These are phyloP conservation scores for Cnemophilus loriae DNA, from an alignment of 2,113 vertebrate species.

Conservation along the genomic window DNA sequence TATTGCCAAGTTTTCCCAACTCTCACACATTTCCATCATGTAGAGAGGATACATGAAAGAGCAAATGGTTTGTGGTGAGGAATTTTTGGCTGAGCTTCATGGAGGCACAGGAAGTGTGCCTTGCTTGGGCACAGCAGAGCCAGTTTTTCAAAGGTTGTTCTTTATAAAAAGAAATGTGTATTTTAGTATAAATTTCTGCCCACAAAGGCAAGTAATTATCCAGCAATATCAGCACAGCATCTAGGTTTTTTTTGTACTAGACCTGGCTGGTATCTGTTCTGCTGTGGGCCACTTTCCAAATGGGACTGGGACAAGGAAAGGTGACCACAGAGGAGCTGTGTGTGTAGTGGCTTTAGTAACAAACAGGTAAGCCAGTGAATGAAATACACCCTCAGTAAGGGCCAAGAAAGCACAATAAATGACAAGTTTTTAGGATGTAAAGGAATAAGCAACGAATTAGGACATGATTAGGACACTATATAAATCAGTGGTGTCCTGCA, in stretches of 20 bases:
- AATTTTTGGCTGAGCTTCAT: not conserved
- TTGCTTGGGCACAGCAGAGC: not conserved
- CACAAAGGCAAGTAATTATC: not conserved
- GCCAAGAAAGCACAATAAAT: not conserved
- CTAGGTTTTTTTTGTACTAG: not conserved
- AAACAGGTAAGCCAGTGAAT: not conserved
- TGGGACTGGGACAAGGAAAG: not conserved
- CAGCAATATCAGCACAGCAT: not conserved
- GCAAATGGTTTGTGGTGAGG: not conserved
- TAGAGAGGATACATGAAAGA: not conserved
- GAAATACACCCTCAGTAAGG: not conserved
- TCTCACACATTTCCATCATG: not conserved
- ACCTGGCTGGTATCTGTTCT: not conserved
- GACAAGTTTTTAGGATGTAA: not conserved
- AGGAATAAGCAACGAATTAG: accelerated
- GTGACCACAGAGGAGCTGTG: not conserved
- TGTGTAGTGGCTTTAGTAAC: not conserved
- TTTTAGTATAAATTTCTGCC: not conserved
- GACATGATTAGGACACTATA: not conserved
- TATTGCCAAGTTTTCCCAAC: not conserved
- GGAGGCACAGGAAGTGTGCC: not conserved
- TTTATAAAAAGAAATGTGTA: not conserved
- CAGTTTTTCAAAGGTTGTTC: not conserved
- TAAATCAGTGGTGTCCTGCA: not conserved
- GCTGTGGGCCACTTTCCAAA: not conserved